These are phyloP conservation scores for Magallana nippona DNA, from an alignment of 2,888 invertebrate species.

Conservation along the genomic window DNA sequence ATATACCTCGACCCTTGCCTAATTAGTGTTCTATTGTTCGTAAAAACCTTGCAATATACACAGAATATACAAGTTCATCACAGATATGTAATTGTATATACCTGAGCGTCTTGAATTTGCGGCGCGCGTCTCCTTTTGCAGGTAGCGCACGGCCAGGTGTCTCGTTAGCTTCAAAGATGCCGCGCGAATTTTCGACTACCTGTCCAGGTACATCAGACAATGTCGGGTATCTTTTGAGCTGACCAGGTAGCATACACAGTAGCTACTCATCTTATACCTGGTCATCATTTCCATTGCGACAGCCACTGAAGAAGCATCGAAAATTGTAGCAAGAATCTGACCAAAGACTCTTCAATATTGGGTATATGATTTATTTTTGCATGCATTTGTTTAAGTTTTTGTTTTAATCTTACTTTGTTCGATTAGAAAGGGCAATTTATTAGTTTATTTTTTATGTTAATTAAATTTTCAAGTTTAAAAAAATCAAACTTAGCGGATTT, in stretches of 20 bases:
- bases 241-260: background rate
- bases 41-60: slow-evolving; percentile 6
- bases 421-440: background rate
- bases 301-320: slow-evolving; percentile 9
- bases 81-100: background rate
- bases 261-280: background rate
- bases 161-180: background rate
- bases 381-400: background rate
- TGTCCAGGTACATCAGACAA: background rate
- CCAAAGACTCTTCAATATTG: background rate
- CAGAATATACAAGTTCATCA: slow-evolving; percentile 14
- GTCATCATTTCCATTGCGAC: background rate
- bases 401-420: background rate
- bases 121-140: background rate
- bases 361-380: background rate
- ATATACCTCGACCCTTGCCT: background rate
- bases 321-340: background rate
- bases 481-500: too few species aligned
- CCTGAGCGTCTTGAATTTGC: background rate
- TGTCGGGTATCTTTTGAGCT: background rate
- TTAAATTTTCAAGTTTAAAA: too few species aligned
- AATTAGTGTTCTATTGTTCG: background rate
- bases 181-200: background rate
- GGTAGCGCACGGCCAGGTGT: background rate
- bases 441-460: too few species aligned